Base-by-base conservation (phyloP, 2,888 invertebrate genomes). In the Xanthia icteritia region DNA sequence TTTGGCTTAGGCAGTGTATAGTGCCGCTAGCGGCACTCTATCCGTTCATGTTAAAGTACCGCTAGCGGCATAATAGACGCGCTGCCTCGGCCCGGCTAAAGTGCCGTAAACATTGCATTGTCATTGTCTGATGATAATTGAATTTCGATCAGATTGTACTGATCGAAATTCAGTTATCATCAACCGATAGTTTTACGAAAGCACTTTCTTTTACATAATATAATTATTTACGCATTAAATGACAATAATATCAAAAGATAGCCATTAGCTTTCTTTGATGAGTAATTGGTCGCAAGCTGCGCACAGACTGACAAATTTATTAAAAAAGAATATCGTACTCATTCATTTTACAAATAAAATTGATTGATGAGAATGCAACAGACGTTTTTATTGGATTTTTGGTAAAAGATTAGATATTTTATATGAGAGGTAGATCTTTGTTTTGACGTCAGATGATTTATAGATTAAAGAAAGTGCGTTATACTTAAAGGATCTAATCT, bases 341-440 rank as follows among this genome's bases (percentile, higher is more conserved):
- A 71, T 76, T 82, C 36, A 36, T 58, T 70, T 72, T 5, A 48
- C 45, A 72, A 54, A 66, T 31, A 31, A 67, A 31, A 48, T 65
- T 81, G 81, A 79, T 81, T 78, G 79, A 81, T 79, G 65, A n/a
- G 54, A 72, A 64, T 77, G 51, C 48, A 61, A 51, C 64, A 56
- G 84, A 83, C 65, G 20, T 13, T 45, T 77, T 61, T 83, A 81
- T 83, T 83, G 56, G 15, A 11, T 78, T 65, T 61, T 61, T 56
- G 64, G 36, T 68, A 9, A 58, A 54, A 64, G 15, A 64, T 8
- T 56, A 39, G 15, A 17, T 66, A 39, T 56, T 80, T 45, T 48
- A 39, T 39, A 0, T 11, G 31, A 23, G 17, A 39, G 15, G 17
- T 15, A 17, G 13, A 51, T 71, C 1, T 79, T 51, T 15, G 17